Percentiles rank a stretch among this genome's conserved stretches.
Evolutionary conservation across 2,797 vertebrate species (phyloP).

Genomic region (Falco peregrinus): DNA sequence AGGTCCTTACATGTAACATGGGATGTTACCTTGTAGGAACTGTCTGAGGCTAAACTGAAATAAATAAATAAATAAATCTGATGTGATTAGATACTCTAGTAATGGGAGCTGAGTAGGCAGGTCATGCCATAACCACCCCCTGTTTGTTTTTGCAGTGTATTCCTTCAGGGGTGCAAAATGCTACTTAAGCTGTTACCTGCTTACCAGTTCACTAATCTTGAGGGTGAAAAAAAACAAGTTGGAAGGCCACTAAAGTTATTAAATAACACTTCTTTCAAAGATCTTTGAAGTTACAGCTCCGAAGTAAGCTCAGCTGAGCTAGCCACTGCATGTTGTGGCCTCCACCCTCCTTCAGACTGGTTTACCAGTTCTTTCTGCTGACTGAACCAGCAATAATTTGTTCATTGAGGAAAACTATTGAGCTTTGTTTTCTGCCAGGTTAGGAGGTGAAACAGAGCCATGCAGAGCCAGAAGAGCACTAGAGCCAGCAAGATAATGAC

Average conservation of each 20-base stretch:
- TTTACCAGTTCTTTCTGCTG: neutral
- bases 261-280: neutral
- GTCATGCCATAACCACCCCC: neutral
- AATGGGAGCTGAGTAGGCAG: neutral
- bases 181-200: neutral
- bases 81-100: neutral
- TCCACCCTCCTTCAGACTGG: conserved; percentile 1
- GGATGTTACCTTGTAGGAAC: neutral
- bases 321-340: neutral
- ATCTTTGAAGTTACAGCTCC: neutral
- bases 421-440: neutral
- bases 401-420: neutral
- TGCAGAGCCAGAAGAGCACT: neutral
- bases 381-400: neutral
- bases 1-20: neutral
- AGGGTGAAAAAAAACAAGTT: neutral
- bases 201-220: neutral
- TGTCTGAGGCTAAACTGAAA: neutral
- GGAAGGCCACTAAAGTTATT: neutral
- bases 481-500: neutral
- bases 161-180: neutral
- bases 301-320: neutral
- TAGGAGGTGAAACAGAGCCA: neutral
- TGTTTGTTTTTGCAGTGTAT: neutral
- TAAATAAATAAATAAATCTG: neutral